Base-by-base conservation (phyloP, 2,113 vertebrate species). In the Trogon melanurus region DNA sequence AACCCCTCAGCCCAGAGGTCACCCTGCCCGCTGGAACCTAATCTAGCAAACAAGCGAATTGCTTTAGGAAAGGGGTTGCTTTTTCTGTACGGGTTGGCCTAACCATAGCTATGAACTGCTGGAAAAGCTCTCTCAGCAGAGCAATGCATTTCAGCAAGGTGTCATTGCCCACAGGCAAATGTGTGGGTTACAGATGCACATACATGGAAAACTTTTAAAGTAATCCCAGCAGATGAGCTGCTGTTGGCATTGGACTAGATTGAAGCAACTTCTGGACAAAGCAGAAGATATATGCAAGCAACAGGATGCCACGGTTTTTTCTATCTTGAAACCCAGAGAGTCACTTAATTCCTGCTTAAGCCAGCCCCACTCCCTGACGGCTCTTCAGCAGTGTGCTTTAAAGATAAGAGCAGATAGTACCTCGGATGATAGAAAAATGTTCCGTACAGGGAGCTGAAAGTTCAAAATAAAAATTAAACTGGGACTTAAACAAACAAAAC, bases 241-340 rank as follows among this genome's bases (percentile, higher is more conserved):
- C 26, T 71, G 5, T 29, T 30, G 62, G 47, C 48, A 6, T 36
- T 47, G 36, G 32, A 16, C 51, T 34, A 18, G 41, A n/a, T 1
- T 25, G 57, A 74, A 72, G 20, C 8, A n/a, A 22, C 22, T 67
- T 53, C 41, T 64, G 38, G 30, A 50, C 16, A 50, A 67, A 79
- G 14, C 26, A 50, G 44, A 45, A 1, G 2, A 10, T 23, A 9
- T 1, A 16, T 14, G 3, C n/a, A 50, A 80, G 69, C 76, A 83
- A 32, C 48, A 72, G 67, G 62, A 45, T 0, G 0, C 7, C 30
- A 34, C 0, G 0, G 41, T 4, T 34, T 88, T 44, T 86, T 34
- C 56, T 71, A 0, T 36, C 67, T 36, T 23, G 32, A 72, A 80
- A 80, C 34, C 45, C 60, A 58, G 48, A 54, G 44, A 58, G 30